Evolutionary conservation across 2,797 vertebrate genomes (phyloP).

Genomic region (Lutjanus campechanus): DNA sequence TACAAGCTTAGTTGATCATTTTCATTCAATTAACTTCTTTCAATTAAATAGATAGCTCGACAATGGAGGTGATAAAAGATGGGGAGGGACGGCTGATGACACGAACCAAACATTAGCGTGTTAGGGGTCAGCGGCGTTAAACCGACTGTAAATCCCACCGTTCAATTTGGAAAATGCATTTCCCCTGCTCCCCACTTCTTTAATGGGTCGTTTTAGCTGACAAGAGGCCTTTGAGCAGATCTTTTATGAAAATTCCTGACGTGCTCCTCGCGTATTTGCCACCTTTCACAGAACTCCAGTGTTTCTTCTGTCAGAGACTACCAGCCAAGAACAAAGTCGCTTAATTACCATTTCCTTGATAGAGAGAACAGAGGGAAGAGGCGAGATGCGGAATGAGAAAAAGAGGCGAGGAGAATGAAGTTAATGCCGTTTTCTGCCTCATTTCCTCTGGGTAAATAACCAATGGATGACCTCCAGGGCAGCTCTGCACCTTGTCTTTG

Average conservation of each 20-base stretch:
- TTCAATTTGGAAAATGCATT: constrained; percentile 99
- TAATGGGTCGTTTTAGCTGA: constrained; percentile 98
- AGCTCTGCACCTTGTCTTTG: constrained; percentile 59
- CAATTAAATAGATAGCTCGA: constrained; percentile 99
- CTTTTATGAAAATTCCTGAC: constrained; percentile 81
- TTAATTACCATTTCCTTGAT: constrained; percentile 51
- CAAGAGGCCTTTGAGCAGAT: constrained; percentile 90
- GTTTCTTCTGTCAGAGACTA: constrained; percentile 64
- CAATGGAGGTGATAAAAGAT: constrained; percentile 99
- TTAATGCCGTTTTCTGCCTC: constrained; percentile 71
- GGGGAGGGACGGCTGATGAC: constrained; percentile 95
- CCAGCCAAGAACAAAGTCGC: constrained; percentile 61
- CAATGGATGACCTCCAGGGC: constrained; percentile 62
- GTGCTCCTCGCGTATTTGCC: constrained; percentile 66
- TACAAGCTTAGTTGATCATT: constrained; percentile 99
- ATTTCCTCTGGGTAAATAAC: constrained; percentile 80
- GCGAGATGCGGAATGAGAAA: constrained; percentile 47
- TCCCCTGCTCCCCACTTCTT: constrained; percentile 92
- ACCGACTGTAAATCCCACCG: constrained; percentile 98
- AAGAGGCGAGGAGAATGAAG: constrained; percentile 54
- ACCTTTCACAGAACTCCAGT: constrained; percentile 64
- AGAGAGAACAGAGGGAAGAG: constrained; percentile 22
- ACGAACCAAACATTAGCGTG: constrained; percentile 96
- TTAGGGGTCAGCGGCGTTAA: constrained; percentile 93
- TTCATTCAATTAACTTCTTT: constrained; percentile 99